phyloP scores from a whole-genome alignment of 2,888 invertebrate genomes.

The Callyntrura guangdongensis region DNA sequence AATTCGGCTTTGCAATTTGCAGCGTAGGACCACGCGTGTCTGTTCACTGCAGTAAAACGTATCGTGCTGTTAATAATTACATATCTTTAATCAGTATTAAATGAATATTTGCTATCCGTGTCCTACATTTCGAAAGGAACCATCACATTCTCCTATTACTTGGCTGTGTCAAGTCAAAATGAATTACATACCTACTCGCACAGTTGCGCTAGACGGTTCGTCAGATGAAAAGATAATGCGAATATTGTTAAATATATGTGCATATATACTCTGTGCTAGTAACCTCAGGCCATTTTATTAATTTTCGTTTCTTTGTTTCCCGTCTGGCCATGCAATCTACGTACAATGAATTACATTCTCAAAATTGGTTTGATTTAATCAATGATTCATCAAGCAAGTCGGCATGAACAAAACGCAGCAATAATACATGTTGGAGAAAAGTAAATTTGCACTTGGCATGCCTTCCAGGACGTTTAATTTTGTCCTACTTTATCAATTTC shows the following conservation, averaged over 20 bases:
- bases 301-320: conserved; percentile 15
- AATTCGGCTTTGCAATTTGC: not conserved
- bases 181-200: not conserved
- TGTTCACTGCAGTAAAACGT: not conserved
- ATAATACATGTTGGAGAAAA: no score
- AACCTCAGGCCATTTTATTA: conserved; percentile 16
- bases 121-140: conserved; percentile 37
- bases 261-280: not conserved
- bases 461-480: no score
- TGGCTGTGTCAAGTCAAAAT: not conserved
- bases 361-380: no score
- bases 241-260: not conserved
- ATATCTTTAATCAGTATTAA: not conserved
- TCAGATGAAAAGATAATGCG: not conserved
- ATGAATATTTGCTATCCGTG: not conserved
- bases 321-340: no score
- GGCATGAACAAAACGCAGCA: no score
- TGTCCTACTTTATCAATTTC: no score
- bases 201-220: not conserved
- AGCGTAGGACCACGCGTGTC: not conserved
- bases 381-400: no score
- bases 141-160: not conserved
- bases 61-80: not conserved
- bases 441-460: no score
- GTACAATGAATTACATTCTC: no score